These are phyloP conservation scores for Garra rufa DNA, from an alignment of 2,113 vertebrate genomes.

Conservation along the genomic window DNA sequence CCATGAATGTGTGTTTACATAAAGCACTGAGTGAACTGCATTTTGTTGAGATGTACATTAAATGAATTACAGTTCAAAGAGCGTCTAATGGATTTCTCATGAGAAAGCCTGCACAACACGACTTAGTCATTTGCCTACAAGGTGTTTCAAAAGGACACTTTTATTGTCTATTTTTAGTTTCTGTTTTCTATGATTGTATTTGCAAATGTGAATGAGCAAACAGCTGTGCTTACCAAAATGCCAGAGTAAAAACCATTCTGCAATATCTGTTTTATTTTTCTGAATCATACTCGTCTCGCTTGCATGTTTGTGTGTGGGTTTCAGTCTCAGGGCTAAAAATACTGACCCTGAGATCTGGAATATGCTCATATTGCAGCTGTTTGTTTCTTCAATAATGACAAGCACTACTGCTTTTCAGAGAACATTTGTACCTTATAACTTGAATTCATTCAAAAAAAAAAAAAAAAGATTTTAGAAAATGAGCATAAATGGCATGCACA, in stretches of 20 bases:
- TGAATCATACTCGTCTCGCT: neutral
- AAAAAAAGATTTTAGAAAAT: too few species aligned
- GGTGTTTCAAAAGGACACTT: neutral
- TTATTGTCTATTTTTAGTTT: slow-evolving; percentile 8
- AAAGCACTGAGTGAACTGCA: slow-evolving; percentile 11
- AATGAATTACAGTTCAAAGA: slow-evolving; percentile 31
- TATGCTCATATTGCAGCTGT: neutral
- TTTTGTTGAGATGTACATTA: slow-evolving; percentile 34
- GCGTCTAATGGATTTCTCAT: slow-evolving; percentile 28
- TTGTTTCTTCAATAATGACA: neutral
- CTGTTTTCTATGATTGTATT: slow-evolving; percentile 1
- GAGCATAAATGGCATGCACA: too few species aligned
- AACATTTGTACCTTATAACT: neutral
- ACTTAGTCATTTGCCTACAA: neutral
- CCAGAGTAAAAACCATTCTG: neutral
- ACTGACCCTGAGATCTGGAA: neutral
- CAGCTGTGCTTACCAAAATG: neutral
- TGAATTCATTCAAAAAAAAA: too few species aligned
- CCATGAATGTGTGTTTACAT: slow-evolving; percentile 39
- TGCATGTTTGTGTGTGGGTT: neutral
- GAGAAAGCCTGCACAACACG: neutral
- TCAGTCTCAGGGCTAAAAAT: neutral
- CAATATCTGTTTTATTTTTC: neutral
- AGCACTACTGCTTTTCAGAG: neutral
- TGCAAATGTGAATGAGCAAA: neutral